Conservation (phyloP, 2,888 invertebrate genomes). For the Drosophila niveifrons region DNA sequence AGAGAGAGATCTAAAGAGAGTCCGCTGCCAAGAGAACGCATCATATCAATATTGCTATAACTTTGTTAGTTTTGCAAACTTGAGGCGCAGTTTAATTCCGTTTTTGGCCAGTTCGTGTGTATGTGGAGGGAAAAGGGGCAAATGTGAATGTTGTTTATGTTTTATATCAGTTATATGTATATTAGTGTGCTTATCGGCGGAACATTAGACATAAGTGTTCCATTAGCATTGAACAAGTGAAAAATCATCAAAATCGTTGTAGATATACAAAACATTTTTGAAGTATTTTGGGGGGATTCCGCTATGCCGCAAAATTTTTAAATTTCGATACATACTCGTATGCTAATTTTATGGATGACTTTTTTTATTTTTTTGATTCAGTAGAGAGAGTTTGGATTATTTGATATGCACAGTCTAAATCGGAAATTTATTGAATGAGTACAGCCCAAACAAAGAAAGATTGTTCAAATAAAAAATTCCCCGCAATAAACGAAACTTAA, state of each 20-base stretch:
- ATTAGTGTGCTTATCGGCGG: constrained; percentile 37
- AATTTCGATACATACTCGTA: constrained; percentile 11
- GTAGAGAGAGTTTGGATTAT: constrained; percentile 14
- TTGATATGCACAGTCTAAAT: constrained; percentile 17
- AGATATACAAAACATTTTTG: constrained; percentile 1
- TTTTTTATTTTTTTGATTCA: constrained; percentile 7
- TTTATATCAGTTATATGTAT: neutral
- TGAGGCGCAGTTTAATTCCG: constrained; percentile 69
- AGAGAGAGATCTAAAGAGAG: constrained; percentile 14
- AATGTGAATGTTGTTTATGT: constrained; percentile 15
- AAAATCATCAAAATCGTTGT: neutral
- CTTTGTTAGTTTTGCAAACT: constrained; percentile 62
- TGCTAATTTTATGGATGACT: constrained; percentile 40
- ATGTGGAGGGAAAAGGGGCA: constrained; percentile 16
- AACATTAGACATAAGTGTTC: constrained; percentile 5
- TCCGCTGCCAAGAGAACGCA: constrained; percentile 19
- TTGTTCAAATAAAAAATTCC: constrained; percentile 13
- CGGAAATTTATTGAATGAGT: constrained; percentile 15
- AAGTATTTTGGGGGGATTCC: constrained; percentile 3
- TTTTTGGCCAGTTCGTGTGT: constrained; percentile 48
- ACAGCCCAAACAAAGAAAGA: constrained; percentile 1
- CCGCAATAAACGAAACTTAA: constrained; percentile 14
- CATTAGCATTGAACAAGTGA: constrained; percentile 9
- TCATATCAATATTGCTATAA: constrained; percentile 48
- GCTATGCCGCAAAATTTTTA: constrained; percentile 4